Percentiles rank a stretch among this genome's conserved stretches.
Evolutionary conservation across 2,797 vertebrate genomes (phyloP).

Genomic region (Clamator glandarius): DNA sequence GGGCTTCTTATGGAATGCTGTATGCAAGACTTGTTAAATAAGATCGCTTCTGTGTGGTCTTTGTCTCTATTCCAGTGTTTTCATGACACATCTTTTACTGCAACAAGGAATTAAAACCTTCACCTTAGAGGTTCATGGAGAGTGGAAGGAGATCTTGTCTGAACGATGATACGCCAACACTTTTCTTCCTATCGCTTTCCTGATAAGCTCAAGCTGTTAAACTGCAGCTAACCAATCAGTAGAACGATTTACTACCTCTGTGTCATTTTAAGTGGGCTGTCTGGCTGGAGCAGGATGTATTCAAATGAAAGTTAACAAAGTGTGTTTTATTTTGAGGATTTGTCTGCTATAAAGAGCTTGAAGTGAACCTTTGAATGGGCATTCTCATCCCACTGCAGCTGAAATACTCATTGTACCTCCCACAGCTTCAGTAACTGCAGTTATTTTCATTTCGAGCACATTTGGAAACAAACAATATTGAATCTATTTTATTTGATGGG

Average conservation of each 20-base stretch:
- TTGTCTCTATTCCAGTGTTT: constrained; percentile 27
- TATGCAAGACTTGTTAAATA: background rate
- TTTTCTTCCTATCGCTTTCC: background rate
- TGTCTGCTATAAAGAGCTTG: constrained; percentile 19
- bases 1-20: background rate
- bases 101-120: constrained; percentile 35
- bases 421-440: constrained; percentile 10
- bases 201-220: constrained; percentile 31
- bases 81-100: constrained; percentile 6
- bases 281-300: constrained; percentile 30
- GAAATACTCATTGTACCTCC: constrained; percentile 43
- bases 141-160: constrained; percentile 18
- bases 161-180: background rate
- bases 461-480: constrained; percentile 62
- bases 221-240: background rate
- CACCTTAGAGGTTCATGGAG: constrained; percentile 21
- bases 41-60: constrained; percentile 63
- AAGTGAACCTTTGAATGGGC: constrained; percentile 18
- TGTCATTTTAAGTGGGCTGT: constrained; percentile 30
- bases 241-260: constrained; percentile 44
- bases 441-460: constrained; percentile 47
- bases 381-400: background rate
- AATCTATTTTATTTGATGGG: constrained; percentile 54
- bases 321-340: constrained; percentile 31
- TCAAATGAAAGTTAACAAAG: constrained; percentile 52